Evolutionary conservation across 2,888 invertebrate genomes (phyloP).

Genomic region (Nymphalis urticae): DNA sequence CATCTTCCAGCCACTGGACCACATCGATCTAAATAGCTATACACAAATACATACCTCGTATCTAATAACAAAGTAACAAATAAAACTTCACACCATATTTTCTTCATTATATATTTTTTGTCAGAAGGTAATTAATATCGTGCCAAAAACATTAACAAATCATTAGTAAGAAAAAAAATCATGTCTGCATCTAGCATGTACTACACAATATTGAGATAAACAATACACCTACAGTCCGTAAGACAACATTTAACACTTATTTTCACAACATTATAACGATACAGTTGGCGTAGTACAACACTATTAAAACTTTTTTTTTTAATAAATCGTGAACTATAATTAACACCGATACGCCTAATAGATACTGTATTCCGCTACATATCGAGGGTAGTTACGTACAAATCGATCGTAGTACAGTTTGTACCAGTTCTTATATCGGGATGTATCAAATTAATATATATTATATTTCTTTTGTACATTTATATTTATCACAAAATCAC

Average conservation of each 20-base stretch:
- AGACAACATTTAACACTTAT: constrained; percentile 75
- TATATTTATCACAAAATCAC: constrained; percentile 7
- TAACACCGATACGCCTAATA: constrained; percentile 77
- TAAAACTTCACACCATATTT: constrained; percentile 64
- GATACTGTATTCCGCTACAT: constrained; percentile 66
- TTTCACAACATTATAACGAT: constrained; percentile 76
- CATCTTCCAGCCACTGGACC: too few species aligned
- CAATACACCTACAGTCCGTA: constrained; percentile 59
- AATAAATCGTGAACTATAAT: constrained; percentile 72
- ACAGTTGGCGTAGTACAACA: constrained; percentile 63
- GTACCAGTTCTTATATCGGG: too few species aligned
- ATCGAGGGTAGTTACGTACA: constrained; percentile 55
- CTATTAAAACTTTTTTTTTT: constrained; percentile 37
- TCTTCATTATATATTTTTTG: constrained; percentile 80
- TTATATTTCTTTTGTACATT: constrained; percentile 13
- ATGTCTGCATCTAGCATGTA: constrained; percentile 79
- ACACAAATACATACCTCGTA: too few species aligned
- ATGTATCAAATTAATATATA: background rate
- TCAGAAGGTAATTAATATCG: constrained; percentile 82
- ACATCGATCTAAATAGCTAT: too few species aligned
- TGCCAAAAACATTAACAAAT: constrained; percentile 81
- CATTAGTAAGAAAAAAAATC: constrained; percentile 80
- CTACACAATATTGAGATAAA: constrained; percentile 72
- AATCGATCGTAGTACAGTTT: constrained; percentile 21
- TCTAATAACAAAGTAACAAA: constrained; percentile 46